These are phyloP conservation scores for Haliclona indistincta DNA, from an alignment of 37 sponge, comb jelly and placozoan species.

Conservation along the genomic window DNA sequence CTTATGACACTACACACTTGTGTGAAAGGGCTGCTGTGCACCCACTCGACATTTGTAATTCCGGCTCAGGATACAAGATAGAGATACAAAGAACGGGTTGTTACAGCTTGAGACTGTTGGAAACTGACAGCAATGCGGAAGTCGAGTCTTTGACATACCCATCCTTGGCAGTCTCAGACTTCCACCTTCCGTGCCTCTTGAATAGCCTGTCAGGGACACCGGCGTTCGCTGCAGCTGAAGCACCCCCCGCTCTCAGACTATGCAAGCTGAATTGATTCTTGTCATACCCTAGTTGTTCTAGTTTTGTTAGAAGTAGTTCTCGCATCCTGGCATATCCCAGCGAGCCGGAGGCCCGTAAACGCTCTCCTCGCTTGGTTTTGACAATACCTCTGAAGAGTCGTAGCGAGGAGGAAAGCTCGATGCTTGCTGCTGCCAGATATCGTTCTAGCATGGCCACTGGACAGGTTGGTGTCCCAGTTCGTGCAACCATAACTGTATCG, in stretches of 20 bases:
- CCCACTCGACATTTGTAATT: too few relatives aligned
- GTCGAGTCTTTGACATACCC: conserved; percentile 9
- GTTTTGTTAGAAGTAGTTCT: background rate
- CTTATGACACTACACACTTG: too few relatives aligned
- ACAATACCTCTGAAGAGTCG: background rate
- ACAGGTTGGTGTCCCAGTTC: background rate
- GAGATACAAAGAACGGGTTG: too few relatives aligned
- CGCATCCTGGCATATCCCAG: conserved; percentile 3
- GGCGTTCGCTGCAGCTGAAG: conserved; percentile 7
- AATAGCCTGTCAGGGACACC: conserved; percentile 14
- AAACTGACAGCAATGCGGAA: too few relatives aligned
- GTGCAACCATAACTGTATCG: background rate
- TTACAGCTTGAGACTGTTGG: too few relatives aligned
- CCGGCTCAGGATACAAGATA: too few relatives aligned
- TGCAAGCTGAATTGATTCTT: background rate
- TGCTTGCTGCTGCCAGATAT: background rate
- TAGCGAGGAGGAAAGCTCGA: background rate
- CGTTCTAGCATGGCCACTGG: conserved; percentile 4
- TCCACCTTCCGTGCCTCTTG: conserved; percentile 23
- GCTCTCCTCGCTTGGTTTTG: conserved; percentile 5
- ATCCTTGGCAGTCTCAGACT: conserved; percentile 15
- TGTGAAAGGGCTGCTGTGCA: too few relatives aligned
- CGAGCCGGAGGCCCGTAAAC: background rate
- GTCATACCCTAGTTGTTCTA: background rate
- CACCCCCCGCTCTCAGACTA: conserved; percentile 8